These are phyloP conservation scores for Plebejus argus DNA, from an alignment of 2,888 invertebrate genomes.

Conservation along the genomic window DNA sequence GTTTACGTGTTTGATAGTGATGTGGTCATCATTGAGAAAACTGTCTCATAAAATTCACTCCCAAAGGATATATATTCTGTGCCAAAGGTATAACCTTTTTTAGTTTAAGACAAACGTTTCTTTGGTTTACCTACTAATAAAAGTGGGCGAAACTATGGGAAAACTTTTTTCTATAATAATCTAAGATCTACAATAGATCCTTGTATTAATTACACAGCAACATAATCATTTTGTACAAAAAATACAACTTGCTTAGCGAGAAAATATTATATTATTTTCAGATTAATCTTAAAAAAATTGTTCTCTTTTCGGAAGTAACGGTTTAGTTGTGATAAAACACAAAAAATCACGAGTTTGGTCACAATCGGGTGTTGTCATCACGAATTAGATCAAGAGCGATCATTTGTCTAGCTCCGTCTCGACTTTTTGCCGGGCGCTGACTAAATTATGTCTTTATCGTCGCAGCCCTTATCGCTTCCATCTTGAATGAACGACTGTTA, in stretches of 20 bases:
- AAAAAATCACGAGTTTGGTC: constrained; percentile 49
- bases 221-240: too few species aligned
- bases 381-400: constrained; percentile 73
- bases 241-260: neutral
- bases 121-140: neutral
- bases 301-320: neutral
- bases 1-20: neutral
- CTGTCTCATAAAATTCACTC: too few species aligned
- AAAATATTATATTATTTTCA: neutral
- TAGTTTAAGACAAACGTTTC: too few species aligned
- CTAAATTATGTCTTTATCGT: constrained; percentile 79
- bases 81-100: too few species aligned
- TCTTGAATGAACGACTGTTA: constrained; percentile 68
- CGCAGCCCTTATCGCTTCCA: constrained; percentile 69
- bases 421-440: constrained; percentile 67
- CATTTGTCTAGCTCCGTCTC: constrained; percentile 71
- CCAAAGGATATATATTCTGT: too few species aligned
- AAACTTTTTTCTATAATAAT: neutral
- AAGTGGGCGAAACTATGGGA: neutral
- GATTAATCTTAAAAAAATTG: neutral
- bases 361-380: constrained; percentile 62
- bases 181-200: too few species aligned
- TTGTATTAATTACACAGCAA: too few species aligned
- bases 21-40: neutral
- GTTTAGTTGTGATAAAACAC: constrained; percentile 32